Conservation (phyloP, 2,797 vertebrate species). For the Clamator glandarius region DNA sequence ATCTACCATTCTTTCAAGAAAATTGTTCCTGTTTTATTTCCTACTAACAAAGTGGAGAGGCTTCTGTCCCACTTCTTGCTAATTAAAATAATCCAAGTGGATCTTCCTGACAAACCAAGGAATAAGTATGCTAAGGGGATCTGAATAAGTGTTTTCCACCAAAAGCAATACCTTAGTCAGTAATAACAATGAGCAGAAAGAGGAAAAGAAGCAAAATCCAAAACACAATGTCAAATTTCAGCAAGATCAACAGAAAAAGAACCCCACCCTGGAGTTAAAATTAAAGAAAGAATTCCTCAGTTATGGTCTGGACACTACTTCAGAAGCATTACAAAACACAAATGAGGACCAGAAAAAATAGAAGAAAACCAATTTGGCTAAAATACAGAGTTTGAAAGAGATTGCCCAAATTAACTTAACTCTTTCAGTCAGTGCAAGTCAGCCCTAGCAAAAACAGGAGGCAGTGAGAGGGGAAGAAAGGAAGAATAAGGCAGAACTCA, state of each 20-base stretch:
- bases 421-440: background rate
- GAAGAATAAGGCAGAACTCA: background rate
- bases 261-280: background rate
- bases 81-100: background rate
- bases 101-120: background rate
- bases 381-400: background rate
- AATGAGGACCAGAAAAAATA: background rate
- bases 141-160: background rate
- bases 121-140: background rate
- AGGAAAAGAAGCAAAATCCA: background rate
- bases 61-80: background rate
- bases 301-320: slow-evolving; percentile 11
- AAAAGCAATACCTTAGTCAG: background rate
- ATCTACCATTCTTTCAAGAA: background rate
- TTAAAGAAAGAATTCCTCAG: background rate
- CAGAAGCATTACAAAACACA: background rate
- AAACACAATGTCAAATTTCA: background rate
- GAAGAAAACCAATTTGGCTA: background rate
- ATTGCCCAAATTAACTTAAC: background rate
- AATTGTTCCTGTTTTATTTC: background rate
- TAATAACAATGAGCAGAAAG: background rate
- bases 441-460: background rate
- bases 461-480: background rate
- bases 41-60: background rate
- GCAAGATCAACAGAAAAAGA: background rate